Percentiles rank a stretch among this genome's conserved stretches.
Conservation (phyloP, 2,797 vertebrate genomes). For the Microchirus variegatus region DNA sequence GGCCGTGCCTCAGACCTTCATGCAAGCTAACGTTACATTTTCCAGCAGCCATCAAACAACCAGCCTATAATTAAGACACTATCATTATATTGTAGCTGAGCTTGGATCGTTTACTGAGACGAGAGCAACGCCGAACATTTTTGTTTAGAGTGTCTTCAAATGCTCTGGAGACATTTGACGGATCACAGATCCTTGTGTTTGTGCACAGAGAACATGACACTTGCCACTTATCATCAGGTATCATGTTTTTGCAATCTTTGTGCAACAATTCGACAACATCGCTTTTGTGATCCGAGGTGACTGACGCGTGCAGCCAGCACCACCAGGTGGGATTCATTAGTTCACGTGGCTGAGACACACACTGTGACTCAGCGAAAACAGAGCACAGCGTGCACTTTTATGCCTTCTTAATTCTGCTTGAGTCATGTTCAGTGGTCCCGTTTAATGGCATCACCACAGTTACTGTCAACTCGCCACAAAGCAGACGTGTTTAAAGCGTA, state of each 20-base stretch:
- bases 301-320: slow-evolving; percentile 16
- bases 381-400: slow-evolving; percentile 47
- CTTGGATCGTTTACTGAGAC: slow-evolving; percentile 66
- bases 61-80: slow-evolving; percentile 71
- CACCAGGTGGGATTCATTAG: slow-evolving; percentile 64
- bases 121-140: slow-evolving; percentile 47
- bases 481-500: slow-evolving; percentile 30
- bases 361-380: slow-evolving; percentile 68
- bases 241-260: background rate
- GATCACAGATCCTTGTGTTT: slow-evolving; percentile 11
- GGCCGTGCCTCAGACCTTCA: slow-evolving; percentile 55
- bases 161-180: slow-evolving; percentile 33
- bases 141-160: slow-evolving; percentile 64
- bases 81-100: slow-evolving; percentile 69
- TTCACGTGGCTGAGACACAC: slow-evolving; percentile 27
- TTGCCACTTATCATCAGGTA: background rate
- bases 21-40: slow-evolving; percentile 66
- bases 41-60: slow-evolving; percentile 69
- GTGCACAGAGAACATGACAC: background rate
- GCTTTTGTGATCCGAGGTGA: background rate
- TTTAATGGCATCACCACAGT: slow-evolving; percentile 64
- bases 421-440: slow-evolving; percentile 64
- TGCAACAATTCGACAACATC: background rate
- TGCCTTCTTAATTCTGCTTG: slow-evolving; percentile 58
- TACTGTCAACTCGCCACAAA: slow-evolving; percentile 53